These are phyloP conservation scores for Hyposoter dolosus DNA, from an alignment of 2,888 invertebrate species.

Conservation along the genomic window DNA sequence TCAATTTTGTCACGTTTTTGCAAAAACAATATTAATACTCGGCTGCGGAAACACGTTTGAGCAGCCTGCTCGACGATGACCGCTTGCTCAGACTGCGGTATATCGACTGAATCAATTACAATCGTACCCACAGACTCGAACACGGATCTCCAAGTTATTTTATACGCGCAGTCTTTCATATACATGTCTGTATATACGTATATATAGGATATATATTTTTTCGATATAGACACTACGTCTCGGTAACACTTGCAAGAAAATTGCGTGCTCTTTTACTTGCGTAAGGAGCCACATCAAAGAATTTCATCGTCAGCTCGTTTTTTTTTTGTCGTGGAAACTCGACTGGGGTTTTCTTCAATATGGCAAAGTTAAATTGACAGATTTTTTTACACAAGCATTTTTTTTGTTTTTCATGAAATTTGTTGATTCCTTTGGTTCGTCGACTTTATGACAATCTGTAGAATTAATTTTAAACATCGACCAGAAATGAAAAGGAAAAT, in stretches of 20 bases:
- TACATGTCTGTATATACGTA: background rate
- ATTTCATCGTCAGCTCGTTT: background rate
- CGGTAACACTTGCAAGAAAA: slow-evolving; percentile 1
- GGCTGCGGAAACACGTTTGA: slow-evolving; percentile 19
- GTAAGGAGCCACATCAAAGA: background rate
- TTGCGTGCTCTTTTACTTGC: background rate
- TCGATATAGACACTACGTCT: background rate
- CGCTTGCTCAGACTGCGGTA: slow-evolving; percentile 51
- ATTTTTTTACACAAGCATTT: background rate
- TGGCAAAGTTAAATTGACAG: background rate
- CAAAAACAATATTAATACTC: background rate
- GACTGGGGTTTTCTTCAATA: background rate
- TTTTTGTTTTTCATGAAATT: background rate
- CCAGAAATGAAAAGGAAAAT: background rate
- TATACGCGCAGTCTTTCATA: slow-evolving; percentile 10
- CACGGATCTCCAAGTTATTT: slow-evolving; percentile 45
- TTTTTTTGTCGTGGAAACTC: background rate
- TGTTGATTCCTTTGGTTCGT: too few species aligned
- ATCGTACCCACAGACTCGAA: slow-evolving; percentile 47
- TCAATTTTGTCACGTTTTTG: background rate
- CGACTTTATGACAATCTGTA: background rate
- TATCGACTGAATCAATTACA: slow-evolving; percentile 69
- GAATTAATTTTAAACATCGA: background rate
- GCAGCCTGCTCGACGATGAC: slow-evolving; percentile 49
- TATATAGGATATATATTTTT: background rate